Evolutionary conservation across 2,113 vertebrate species (phyloP).

Genomic region (Orientallactaga bullata): DNA sequence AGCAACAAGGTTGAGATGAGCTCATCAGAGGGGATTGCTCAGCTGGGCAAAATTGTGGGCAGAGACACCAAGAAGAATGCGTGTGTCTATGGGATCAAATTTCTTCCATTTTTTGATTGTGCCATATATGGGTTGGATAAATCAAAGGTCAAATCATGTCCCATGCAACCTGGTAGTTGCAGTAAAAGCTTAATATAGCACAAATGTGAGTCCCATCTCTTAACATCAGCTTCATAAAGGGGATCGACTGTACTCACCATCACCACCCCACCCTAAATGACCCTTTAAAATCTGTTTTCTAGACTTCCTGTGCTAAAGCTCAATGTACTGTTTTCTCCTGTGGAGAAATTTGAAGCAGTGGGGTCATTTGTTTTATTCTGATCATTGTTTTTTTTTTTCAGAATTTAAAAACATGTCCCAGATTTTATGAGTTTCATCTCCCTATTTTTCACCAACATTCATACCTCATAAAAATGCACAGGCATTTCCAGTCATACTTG

Average conservation of each 20-base stretch:
- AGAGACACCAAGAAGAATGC: slow-evolving; percentile 30
- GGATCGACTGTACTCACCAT: slow-evolving; percentile 57
- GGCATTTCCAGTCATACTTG: slow-evolving; percentile 40
- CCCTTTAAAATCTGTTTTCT: slow-evolving; percentile 52
- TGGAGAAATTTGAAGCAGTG: slow-evolving; percentile 40
- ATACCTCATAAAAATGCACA: not conserved
- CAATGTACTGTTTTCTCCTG: slow-evolving; percentile 43
- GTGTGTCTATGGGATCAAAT: slow-evolving; percentile 34
- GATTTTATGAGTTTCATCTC: slow-evolving; percentile 51
- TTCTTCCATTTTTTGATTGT: slow-evolving; percentile 51
- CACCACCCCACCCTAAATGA: not conserved
- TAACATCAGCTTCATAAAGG: slow-evolving; percentile 63
- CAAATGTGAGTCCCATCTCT: slow-evolving; percentile 50
- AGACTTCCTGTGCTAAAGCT: slow-evolving; percentile 56
- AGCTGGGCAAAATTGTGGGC: not conserved
- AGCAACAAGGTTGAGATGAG: slow-evolving; percentile 2
- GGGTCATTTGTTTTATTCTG: slow-evolving; percentile 60
- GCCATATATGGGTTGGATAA: slow-evolving; percentile 73
- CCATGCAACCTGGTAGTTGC: slow-evolving; percentile 65
- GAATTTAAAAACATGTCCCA: slow-evolving; percentile 50
- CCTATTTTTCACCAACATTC: not conserved
- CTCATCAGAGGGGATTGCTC: slow-evolving; percentile 1
- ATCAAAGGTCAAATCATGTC: slow-evolving; percentile 82
- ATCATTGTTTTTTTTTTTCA: slow-evolving; percentile 51
- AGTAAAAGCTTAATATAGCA: slow-evolving; percentile 67